Base-by-base conservation (phyloP, 1,140 invertebrate species). In the Uloborus diversus region DNA sequence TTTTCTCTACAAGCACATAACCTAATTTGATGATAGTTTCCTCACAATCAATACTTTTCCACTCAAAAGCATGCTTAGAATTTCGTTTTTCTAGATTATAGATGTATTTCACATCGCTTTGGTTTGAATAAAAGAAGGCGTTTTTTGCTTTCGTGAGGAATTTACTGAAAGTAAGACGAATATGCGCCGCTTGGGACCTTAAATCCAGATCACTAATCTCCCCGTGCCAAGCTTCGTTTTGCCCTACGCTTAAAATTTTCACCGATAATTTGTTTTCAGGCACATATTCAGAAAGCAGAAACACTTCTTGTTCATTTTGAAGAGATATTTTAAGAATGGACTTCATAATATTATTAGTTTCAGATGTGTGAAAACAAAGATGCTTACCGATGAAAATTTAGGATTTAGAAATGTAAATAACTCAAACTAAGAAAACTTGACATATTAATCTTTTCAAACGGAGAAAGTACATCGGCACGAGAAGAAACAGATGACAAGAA, bases 31-130 rank as follows among this genome's bases (percentile, higher is more conserved):
- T 68, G 11, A 57, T 42, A 30, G 53, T 78, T 20, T 68, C 27
- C 28, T 68, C 62, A 3, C 9, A 3, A 47, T 78, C 75, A 4
- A 66, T 47, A 42, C 35, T 78, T 68, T 66, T 66, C 75, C 75
- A 78, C 51, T 66, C 57, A 57, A 78, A 78, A 35, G 20, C 42
- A 7, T 65, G 66, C 2, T 5, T 27, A 23, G 11, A 47, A 68
- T 47, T 35, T 11, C 32, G 11, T 42, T 65, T 32, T 13, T 78
- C 47, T 23, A 78, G 59, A 5, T 7, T 35, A 13, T 78, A 78
- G 13, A 66, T 25, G 32, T 28, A 78, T 3, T 62, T 49, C 20
- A 27, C 27, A 17, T 57, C 14, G 14, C 42, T n/a, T 13, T 11
- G 2, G 1, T 4, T 3, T 7, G 5, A 23, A 37, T 53, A 13